Evolutionary conservation across 2,113 vertebrate genomes (phyloP).

Genomic region (Diphyllodes magnificus): DNA sequence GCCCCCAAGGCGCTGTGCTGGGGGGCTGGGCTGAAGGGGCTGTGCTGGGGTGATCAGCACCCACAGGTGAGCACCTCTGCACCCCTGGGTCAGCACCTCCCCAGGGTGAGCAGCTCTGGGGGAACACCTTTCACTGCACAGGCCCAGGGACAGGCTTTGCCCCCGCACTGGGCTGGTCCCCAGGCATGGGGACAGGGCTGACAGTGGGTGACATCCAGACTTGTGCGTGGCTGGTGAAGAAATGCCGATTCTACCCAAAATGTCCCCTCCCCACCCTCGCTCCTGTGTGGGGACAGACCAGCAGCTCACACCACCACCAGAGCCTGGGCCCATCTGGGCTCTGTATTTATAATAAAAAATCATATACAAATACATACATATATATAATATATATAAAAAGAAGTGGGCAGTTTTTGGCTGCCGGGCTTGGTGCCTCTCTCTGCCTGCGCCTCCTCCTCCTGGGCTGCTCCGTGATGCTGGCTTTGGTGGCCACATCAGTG

Average conservation of each 20-base stretch:
- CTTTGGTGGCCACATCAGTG: not conserved
- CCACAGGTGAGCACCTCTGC: not conserved
- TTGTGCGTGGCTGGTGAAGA: fast-evolving
- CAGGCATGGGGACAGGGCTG: not conserved
- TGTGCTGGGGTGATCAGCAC: not conserved
- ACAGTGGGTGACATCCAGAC: not conserved
- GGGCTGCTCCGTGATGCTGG: not conserved
- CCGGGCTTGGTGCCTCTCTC: not conserved
- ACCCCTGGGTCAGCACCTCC: not conserved
- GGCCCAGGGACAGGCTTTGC: not conserved
- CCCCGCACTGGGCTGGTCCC: not conserved
- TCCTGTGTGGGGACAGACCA: not conserved
- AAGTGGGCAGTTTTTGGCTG: not conserved
- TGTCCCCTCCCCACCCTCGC: not conserved
- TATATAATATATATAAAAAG: slow-evolving; percentile 15
- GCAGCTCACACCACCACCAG: not conserved
- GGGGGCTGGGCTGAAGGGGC: not conserved
- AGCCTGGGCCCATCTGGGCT: not conserved
- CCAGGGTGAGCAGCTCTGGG: not conserved
- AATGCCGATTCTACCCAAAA: fast-evolving
- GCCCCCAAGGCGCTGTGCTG: not conserved
- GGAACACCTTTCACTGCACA: not conserved
- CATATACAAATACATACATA: slow-evolving; percentile 33
- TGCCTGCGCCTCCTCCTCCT: not conserved
- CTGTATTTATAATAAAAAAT: slow-evolving; percentile 32